Evolutionary conservation across 1,140 invertebrate species (phyloP).

Genomic region (Diorhabda sublineata): DNA sequence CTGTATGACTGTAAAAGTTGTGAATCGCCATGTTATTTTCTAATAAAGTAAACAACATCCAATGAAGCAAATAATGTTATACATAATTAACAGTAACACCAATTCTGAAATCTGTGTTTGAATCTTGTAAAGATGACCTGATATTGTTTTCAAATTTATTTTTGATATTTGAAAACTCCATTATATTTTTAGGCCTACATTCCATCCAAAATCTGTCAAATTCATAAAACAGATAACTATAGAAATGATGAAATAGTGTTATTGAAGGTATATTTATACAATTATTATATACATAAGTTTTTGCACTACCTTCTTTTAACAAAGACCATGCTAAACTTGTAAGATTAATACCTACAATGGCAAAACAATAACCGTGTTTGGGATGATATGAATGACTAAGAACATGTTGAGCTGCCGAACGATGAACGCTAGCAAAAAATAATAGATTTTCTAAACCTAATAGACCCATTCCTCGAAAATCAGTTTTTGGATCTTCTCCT

Average conservation of each 20-base stretch:
- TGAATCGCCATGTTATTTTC: no score
- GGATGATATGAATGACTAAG: constrained; percentile 87
- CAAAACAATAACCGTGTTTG: constrained; percentile 80
- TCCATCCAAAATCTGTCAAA: constrained; percentile 92
- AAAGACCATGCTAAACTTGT: constrained; percentile 85
- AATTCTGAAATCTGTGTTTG: constrained; percentile 65
- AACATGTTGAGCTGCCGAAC: constrained; percentile 72
- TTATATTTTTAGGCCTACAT: constrained; percentile 86
- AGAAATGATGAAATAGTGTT: constrained; percentile 87
- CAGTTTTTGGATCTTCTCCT: constrained; percentile 95
- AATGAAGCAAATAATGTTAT: constrained; percentile 13
- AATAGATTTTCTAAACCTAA: constrained; percentile 89
- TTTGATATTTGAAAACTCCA: constrained; percentile 88
- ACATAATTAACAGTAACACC: constrained; percentile 58
- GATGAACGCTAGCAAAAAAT: constrained; percentile 83
- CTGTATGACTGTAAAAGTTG: no score
- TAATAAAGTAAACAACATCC: no score
- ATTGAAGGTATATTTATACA: constrained; percentile 65
- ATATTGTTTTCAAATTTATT: constrained; percentile 78
- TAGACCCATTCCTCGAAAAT: constrained; percentile 97
- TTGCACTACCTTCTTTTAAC: constrained; percentile 75
- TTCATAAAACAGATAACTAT: constrained; percentile 90
- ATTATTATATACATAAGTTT: constrained; percentile 89
- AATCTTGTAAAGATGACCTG: constrained; percentile 58
- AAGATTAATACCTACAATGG: constrained; percentile 91